phyloP scores from a whole-genome alignment of 2,113 vertebrate species.

The Paracanthobrama guichenoti region DNA sequence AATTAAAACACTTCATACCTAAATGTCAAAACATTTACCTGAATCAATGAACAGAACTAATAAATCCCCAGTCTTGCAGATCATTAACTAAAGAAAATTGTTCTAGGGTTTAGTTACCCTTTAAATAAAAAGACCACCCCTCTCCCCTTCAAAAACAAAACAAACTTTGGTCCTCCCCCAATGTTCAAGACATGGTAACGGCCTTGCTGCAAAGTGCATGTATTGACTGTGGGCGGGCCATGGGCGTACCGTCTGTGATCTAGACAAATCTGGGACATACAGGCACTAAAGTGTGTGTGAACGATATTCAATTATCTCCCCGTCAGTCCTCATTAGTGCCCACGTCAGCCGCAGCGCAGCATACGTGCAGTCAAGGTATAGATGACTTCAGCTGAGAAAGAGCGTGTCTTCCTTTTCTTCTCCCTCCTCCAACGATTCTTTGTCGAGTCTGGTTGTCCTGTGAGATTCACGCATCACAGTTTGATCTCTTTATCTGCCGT shows the following conservation, averaged over 20 bases:
- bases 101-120: no score
- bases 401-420: background rate
- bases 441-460: background rate
- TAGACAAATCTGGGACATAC: background rate
- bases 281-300: background rate
- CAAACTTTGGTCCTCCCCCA: no score
- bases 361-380: background rate
- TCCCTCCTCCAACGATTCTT: background rate
- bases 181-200: no score
- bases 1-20: no score
- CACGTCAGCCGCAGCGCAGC: background rate
- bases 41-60: no score
- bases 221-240: background rate
- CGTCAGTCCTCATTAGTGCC: slow-evolving; percentile 28
- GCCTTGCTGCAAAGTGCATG: no score
- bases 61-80: no score
- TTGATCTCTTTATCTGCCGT: slow-evolving; percentile 27
- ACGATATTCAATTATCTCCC: slow-evolving; percentile 18
- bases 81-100: no score
- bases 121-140: no score
- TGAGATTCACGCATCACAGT: slow-evolving; percentile 6
- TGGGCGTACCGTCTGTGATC: background rate
- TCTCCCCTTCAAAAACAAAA: no score
- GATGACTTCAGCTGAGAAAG: background rate
- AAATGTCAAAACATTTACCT: no score